Percentiles rank a stretch among this genome's conserved stretches.
These are phyloP conservation scores for Leucoraja ocellata DNA, from an alignment of 2,797 vertebrate genomes.

Conservation along the genomic window DNA sequence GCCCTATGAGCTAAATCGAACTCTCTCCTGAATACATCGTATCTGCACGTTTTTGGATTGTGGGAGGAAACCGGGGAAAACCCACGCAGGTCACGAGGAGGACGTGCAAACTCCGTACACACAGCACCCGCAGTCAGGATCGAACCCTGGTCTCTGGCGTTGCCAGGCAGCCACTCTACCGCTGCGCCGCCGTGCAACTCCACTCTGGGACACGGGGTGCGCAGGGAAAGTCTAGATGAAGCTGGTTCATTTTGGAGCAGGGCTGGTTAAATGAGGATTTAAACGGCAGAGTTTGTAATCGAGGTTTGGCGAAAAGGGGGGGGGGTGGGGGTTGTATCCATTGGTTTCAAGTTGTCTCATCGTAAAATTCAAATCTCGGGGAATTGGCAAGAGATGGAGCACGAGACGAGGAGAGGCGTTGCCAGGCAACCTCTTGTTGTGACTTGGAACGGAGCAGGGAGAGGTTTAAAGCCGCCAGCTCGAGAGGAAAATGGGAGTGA, in stretches of 20 bases:
- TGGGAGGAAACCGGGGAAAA: too few species aligned
- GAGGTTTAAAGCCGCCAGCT: not conserved
- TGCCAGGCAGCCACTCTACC: too few species aligned
- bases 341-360: not conserved
- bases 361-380: not conserved
- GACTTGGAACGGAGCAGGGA: not conserved
- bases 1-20: too few species aligned
- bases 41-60: too few species aligned
- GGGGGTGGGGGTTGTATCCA: not conserved
- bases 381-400: not conserved
- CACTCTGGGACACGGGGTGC: too few species aligned
- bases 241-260: not conserved
- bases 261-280: not conserved
- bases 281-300: not conserved
- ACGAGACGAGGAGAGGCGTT: not conserved
- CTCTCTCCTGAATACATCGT: too few species aligned
- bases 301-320: not conserved
- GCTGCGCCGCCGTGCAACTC: too few species aligned
- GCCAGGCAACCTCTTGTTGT: not conserved
- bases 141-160: too few species aligned
- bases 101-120: too few species aligned
- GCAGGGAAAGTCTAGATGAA: too few species aligned
- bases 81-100: too few species aligned
- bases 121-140: too few species aligned
- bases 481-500: not conserved